Evolutionary conservation across 2,888 invertebrate species (phyloP), one percentile per base, ranked within the genome.

Genomic region (Thymelicus lineola): DNA sequence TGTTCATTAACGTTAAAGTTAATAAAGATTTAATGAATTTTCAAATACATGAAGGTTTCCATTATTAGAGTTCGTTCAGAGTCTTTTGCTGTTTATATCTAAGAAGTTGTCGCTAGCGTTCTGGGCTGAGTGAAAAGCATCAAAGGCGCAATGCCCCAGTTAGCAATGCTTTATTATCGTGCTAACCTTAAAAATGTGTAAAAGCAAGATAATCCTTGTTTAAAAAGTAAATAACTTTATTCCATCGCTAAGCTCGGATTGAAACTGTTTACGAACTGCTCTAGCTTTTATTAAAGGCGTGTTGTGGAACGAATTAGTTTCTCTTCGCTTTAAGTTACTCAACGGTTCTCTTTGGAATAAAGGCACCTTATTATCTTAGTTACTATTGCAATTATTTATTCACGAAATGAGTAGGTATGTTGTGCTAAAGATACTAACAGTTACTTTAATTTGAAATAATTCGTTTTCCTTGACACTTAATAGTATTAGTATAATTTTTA

Each of bases 231-330:
- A 67, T 60, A 60, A 48, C 66, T 20, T 53, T 46, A 57, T 46
- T 62, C 35, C 61, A 55, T 48, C 55, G 45, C 12, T 36, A 45
- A 68, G 45, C 62, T 62, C 17, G 36, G 61, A 68, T 62, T 62
- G 68, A 62, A 68, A 46, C 62, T 62, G 68, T 62, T 62, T 68
- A 62, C 68, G 28, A 62, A 57, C 68, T 68, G 45, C 68, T 62
- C 20, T 36, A 62, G 61, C 68, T 55, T 67, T 46, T 61, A 67
- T 67, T 67, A 67, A 57, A 48, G 46, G 65, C 57, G 58, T 66
- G 65, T 55, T 61, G 60, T 38, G 61, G 36, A 61, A 60, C 42
- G 67, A 67, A 68, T 68, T 68, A 68, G 68, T 68, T 68, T 62
- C 55, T 67, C 61, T 68, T 68, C 55, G 17, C 17, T 57, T 68